Conservation (phyloP, 2,888 invertebrate species). For the Cacoxenus indagator region DNA sequence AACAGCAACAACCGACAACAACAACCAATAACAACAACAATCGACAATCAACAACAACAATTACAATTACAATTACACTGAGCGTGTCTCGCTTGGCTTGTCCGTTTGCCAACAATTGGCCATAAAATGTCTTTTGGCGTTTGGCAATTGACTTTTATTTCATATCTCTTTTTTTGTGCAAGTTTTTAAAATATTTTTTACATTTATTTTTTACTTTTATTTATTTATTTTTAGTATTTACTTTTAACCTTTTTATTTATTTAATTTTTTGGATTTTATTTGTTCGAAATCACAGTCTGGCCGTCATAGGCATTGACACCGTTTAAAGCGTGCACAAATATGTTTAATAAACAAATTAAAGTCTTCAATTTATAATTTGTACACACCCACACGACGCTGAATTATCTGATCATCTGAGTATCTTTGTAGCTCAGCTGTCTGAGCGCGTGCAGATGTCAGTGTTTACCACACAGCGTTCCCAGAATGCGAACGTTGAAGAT, state of each 20-base stretch:
- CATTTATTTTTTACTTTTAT: neutral
- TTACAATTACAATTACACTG: conserved; percentile 3
- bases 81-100: neutral
- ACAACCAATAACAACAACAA: conserved; percentile 30
- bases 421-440: neutral
- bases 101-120: conserved; percentile 4
- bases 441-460: conserved; percentile 9
- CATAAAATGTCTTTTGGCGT: conserved; percentile 4
- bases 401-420: neutral
- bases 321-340: conserved; percentile 3
- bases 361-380: conserved; percentile 31
- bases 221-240: neutral
- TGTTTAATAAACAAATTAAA: conserved; percentile 52
- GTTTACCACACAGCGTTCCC: neutral
- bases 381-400: conserved; percentile 31
- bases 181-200: neutral
- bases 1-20: conserved; percentile 37
- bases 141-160: neutral
- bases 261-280: neutral
- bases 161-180: neutral
- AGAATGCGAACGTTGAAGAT: neutral
- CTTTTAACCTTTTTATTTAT: neutral
- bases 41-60: neutral
- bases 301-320: neutral
- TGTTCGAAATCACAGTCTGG: neutral